phyloP scores from a whole-genome alignment of 2,113 vertebrate genomes.

The Tiliqua scincoides region DNA sequence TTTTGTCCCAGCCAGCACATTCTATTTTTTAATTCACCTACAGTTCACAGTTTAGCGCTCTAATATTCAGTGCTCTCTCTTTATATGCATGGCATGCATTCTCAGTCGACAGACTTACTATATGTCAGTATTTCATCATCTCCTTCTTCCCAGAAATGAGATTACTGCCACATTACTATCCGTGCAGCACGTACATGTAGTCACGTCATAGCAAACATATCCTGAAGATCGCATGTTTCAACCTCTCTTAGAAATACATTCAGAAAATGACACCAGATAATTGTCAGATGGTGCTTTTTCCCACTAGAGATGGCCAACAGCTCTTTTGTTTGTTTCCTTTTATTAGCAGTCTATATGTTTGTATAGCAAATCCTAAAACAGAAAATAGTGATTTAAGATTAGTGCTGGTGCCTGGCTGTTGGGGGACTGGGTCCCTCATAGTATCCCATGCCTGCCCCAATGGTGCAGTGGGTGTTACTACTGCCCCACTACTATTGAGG shows the following conservation, averaged over 20 bases:
- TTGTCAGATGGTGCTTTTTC: not conserved
- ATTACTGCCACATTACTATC: not conserved
- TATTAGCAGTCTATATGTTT: fast-evolving
- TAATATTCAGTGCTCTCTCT: not conserved
- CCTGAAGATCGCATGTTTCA: not conserved
- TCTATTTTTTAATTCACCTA: not conserved
- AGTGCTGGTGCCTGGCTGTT: too few species aligned
- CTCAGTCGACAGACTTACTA: not conserved
- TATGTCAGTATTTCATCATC: not conserved
- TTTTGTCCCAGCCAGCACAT: fast-evolving
- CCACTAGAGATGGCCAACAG: fast-evolving
- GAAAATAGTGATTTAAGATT: not conserved
- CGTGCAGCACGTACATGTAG: not conserved
- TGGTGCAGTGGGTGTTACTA: too few species aligned
- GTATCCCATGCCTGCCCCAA: too few species aligned
- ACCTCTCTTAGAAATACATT: not conserved
- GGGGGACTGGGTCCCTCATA: too few species aligned
- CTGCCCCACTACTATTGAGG: too few species aligned
- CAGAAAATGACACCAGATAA: not conserved
- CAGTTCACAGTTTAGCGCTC: not conserved
- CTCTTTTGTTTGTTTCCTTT: not conserved
- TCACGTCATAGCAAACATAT: not conserved
- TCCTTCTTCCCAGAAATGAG: constrained; percentile 7
- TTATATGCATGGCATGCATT: not conserved
- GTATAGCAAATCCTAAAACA: not conserved